Conservation (phyloP, 2,797 vertebrate genomes). For the Scolopax rusticola region DNA sequence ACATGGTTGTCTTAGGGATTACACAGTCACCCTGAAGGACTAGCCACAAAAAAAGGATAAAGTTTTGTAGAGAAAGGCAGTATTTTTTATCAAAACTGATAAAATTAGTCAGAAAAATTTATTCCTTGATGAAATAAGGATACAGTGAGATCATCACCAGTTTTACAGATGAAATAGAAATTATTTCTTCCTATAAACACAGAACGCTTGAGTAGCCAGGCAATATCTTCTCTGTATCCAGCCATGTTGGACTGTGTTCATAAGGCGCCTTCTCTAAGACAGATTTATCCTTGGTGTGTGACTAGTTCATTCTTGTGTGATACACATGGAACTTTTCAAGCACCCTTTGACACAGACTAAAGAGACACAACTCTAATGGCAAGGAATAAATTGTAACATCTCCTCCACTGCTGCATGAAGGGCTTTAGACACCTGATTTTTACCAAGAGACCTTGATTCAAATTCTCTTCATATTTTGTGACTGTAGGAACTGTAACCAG, state of each 20-base stretch:
- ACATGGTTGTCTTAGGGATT: background rate
- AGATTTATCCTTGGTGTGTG: background rate
- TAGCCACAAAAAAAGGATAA: background rate
- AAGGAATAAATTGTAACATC: background rate
- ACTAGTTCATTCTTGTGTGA: background rate
- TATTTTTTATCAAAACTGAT: background rate
- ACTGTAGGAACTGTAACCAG: background rate
- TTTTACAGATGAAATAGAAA: background rate
- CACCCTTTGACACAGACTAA: background rate
- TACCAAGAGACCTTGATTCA: background rate
- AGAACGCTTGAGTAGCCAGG: background rate
- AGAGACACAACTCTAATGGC: background rate
- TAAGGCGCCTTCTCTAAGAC: background rate
- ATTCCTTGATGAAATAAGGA: background rate
- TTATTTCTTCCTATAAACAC: background rate
- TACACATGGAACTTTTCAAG: background rate
- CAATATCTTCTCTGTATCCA: background rate
- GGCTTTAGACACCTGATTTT: background rate
- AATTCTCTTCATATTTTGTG: background rate
- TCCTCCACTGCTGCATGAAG: background rate
- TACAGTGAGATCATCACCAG: background rate
- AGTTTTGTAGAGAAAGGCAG: background rate
- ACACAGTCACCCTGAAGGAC: background rate
- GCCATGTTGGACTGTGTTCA: background rate
- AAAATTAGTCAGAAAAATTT: background rate